Evolutionary conservation across 2,888 invertebrate genomes (phyloP).

Genomic region (Drosophila mulleri): DNA sequence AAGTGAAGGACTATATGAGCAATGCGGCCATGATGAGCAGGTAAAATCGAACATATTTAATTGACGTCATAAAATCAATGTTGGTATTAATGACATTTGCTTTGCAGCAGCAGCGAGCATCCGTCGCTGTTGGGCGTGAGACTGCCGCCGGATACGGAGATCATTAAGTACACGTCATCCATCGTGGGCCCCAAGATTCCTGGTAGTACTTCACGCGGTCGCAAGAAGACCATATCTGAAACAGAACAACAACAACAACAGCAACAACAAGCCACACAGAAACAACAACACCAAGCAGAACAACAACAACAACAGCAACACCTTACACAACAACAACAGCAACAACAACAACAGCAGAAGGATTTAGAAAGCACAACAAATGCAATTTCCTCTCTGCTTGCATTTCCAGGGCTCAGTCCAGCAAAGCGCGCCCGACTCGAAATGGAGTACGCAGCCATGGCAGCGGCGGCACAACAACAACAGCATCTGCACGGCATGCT

Average conservation of each 20-base stretch:
- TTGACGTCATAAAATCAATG: neutral
- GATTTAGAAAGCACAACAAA: constrained; percentile 82
- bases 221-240: constrained; percentile 95
- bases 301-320: constrained; percentile 84
- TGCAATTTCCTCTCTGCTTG: constrained; percentile 85
- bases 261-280: constrained; percentile 66
- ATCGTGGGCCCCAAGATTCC: constrained; percentile 94
- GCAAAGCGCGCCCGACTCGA: constrained; percentile 85
- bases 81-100: neutral
- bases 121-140: constrained; percentile 93
- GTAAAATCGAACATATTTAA: constrained; percentile 22
- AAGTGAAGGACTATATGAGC: constrained; percentile 84
- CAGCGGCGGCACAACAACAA: constrained; percentile 83
- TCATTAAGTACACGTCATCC: constrained; percentile 95
- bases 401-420: constrained; percentile 86
- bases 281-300: constrained; percentile 84
- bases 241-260: constrained; percentile 87
- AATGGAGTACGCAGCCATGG: constrained; percentile 85
- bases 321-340: constrained; percentile 78
- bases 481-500: constrained; percentile 74
- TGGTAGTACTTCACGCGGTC: constrained; percentile 92
- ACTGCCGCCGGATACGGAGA: constrained; percentile 94
- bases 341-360: constrained; percentile 82
- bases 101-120: constrained; percentile 88
- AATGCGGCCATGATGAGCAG: constrained; percentile 66